These are phyloP conservation scores for Cassiopea andromeda DNA, from an alignment of 30 jellyfish, hydroid and myxozoan genomes.

Conservation along the genomic window DNA sequence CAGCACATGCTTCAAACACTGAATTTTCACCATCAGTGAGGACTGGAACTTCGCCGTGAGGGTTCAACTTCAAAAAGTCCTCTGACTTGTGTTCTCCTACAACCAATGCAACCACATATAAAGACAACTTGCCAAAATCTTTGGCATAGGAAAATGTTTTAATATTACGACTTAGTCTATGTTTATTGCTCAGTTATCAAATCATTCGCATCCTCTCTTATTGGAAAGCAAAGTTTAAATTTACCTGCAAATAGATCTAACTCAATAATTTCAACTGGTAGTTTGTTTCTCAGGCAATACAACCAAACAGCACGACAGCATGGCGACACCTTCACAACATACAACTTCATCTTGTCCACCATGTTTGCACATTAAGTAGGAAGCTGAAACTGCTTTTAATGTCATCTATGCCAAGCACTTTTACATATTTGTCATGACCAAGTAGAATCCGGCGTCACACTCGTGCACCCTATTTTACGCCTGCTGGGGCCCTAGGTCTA, in stretches of 20 bases:
- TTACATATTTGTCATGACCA: too few species aligned
- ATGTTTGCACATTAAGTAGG: neutral
- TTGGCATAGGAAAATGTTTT: too few species aligned
- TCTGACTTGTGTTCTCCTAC: conserved; percentile 83
- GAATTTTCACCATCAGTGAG: conserved; percentile 82
- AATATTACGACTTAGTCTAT: too few species aligned
- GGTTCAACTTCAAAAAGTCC: conserved; percentile 67
- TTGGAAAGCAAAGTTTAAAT: neutral
- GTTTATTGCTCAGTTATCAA: too few species aligned
- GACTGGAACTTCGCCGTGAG: conserved; percentile 95
- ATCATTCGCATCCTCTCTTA: too few species aligned
- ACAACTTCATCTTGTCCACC: conserved; percentile 52
- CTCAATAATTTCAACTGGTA: conserved; percentile 68
- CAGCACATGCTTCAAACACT: conserved; percentile 83
- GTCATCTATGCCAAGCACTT: neutral
- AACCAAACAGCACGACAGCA: conserved; percentile 91
- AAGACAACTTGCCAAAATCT: too few species aligned
- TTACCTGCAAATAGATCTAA: conserved; percentile 90
- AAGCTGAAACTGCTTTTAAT: neutral
- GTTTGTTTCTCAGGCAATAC: conserved; percentile 79
- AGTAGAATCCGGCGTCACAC: too few species aligned
- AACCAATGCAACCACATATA: too few species aligned
- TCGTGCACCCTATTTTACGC: too few species aligned
- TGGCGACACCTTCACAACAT: conserved; percentile 83
- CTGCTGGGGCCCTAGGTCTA: too few species aligned